Evolutionary conservation across 2,888 invertebrate genomes (phyloP).

Genomic region (Diogma glabrata): DNA sequence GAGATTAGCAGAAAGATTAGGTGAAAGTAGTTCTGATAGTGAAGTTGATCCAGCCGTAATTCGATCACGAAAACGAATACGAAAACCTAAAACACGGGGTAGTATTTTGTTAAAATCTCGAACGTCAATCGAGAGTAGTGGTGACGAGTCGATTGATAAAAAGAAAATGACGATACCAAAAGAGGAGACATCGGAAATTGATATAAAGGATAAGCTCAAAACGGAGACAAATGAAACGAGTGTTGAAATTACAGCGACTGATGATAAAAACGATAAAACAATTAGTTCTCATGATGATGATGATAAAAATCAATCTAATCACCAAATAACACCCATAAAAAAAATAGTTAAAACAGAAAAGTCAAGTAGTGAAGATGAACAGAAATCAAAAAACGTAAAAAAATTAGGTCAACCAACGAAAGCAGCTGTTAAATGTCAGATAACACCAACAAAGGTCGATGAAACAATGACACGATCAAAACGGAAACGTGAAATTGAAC

Average conservation of each 20-base stretch:
- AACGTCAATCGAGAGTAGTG: background rate
- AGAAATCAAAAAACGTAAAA: background rate
- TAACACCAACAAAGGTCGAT: background rate
- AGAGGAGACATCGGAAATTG: background rate
- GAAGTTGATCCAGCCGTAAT: constrained; percentile 29
- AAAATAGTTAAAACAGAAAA: background rate
- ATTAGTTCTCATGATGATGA: background rate
- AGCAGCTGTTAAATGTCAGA: too few relatives aligned
- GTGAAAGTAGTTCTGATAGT: constrained; percentile 39
- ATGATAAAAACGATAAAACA: background rate
- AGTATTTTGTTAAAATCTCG: constrained; percentile 5
- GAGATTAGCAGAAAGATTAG: constrained; percentile 29
- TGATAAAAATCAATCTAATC: background rate
- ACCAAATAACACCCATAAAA: background rate
- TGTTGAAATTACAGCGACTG: background rate
- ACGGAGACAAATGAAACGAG: background rate
- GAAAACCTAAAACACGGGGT: constrained; percentile 18
- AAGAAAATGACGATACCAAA: constrained; percentile 16
- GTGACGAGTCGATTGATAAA: constrained; percentile 24
- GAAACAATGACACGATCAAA: constrained; percentile 37
- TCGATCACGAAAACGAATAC: constrained; percentile 26
- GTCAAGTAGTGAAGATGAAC: background rate
- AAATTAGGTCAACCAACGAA: background rate
- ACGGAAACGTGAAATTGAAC: constrained; percentile 31
- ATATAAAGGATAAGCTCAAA: background rate